Conservation (phyloP, 2,113 vertebrate species). For the Hippocampus comes region DNA sequence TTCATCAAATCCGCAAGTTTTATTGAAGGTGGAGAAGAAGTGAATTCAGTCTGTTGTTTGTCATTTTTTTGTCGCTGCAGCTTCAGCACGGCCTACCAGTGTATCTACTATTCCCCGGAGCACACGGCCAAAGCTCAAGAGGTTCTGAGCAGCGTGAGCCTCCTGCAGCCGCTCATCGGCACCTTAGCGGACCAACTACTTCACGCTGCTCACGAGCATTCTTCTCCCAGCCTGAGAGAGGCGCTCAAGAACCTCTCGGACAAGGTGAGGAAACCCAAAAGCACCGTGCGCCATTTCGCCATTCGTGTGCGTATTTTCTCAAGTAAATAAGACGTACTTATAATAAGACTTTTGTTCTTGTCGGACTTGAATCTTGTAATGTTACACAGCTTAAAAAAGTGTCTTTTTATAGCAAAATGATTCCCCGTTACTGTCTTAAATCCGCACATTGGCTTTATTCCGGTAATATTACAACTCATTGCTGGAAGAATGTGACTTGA, state of each 20-base stretch:
- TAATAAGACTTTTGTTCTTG: neutral
- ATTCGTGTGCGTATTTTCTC: too few species aligned
- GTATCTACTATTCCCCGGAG: conserved; percentile 98
- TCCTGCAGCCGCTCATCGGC: conserved; percentile 89
- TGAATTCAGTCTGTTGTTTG: neutral
- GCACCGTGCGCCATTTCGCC: neutral
- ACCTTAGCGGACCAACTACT: conserved; percentile 88
- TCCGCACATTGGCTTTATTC: neutral
- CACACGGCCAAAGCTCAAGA: conserved; percentile 94
- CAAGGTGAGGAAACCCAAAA: conserved; percentile 78
- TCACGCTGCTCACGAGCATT: conserved; percentile 85
- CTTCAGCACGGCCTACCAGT: conserved; percentile 93
- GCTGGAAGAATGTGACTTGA: neutral
- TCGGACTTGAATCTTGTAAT: too few species aligned
- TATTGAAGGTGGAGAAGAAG: too few species aligned
- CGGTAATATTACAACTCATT: neutral
- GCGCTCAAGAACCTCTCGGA: conserved; percentile 93
- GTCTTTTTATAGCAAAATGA: neutral
- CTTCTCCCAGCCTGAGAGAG: conserved; percentile 82
- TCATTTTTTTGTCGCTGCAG: conserved; percentile 36
- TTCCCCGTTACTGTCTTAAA: neutral
- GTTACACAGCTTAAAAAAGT: too few species aligned
- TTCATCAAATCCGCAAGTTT: too few species aligned
- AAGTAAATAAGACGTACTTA: too few species aligned
- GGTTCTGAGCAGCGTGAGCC: conserved; percentile 88